A percentile compares a stretch with the other conserved stretches of the same genome.
Conservation (phyloP, 92 coral and sea anemone species). For the Zoanthus solanderi region DNA sequence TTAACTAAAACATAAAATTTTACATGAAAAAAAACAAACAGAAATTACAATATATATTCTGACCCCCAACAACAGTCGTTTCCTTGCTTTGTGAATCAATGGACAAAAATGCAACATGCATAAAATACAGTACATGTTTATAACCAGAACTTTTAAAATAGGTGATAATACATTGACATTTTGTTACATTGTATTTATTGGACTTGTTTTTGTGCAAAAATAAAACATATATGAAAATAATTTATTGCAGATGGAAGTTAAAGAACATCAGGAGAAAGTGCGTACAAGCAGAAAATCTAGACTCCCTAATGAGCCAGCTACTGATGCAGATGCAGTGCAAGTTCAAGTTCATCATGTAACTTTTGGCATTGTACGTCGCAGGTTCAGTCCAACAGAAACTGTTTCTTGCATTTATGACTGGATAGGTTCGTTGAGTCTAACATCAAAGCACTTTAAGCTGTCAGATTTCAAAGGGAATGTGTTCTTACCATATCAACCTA, state of each 20-base stretch:
- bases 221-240: not conserved
- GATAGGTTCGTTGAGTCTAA: conserved; percentile 57
- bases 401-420: conserved; percentile 57
- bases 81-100: conserved; percentile 1
- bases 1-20: not conserved
- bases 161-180: conserved; percentile 7
- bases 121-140: conserved; percentile 5
- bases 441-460: conserved; percentile 57
- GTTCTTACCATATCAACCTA: conserved; percentile 54
- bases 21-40: not conserved
- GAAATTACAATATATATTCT: not conserved
- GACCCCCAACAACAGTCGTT: not conserved
- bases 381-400: conserved; percentile 35
- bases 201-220: conserved; percentile 1
- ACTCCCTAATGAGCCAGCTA: conserved; percentile 10
- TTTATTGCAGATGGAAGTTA: conserved; percentile 10
- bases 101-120: conserved; percentile 9
- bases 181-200: not conserved
- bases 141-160: not conserved
- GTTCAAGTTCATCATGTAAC: conserved; percentile 12
- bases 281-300: not conserved
- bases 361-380: conserved; percentile 48
- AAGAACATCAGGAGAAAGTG: conserved; percentile 17
- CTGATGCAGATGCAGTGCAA: conserved; percentile 6
- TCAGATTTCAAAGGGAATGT: conserved; percentile 43